Conservation (phyloP, 2,113 vertebrate genomes). For the Brachyhypopomus gauderio region DNA sequence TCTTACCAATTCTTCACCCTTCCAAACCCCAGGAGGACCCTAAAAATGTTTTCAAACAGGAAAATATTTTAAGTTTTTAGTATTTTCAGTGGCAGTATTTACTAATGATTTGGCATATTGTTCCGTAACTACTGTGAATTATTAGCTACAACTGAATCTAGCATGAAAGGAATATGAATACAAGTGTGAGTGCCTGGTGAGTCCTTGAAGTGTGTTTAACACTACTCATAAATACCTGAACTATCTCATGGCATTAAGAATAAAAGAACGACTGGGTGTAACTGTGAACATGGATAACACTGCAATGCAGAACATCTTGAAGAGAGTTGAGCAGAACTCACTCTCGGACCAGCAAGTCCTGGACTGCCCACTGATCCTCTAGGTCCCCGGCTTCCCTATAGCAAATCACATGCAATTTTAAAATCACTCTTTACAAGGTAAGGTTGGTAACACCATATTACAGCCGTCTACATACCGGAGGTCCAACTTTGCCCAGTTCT, state of each 20-base stretch:
- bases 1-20: slow-evolving; percentile 76
- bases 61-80: not conserved
- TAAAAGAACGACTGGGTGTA: not conserved
- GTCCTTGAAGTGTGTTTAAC: no score
- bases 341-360: slow-evolving; percentile 82
- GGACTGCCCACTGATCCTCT: slow-evolving; percentile 83
- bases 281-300: not conserved
- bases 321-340: slow-evolving; percentile 66
- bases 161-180: not conserved
- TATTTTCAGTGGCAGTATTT: no score
- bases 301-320: not conserved
- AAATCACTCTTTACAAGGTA: not conserved
- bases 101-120: no score
- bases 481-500: slow-evolving; percentile 88
- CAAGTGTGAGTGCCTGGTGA: not conserved
- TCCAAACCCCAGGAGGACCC: slow-evolving; percentile 73
- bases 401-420: slow-evolving; percentile 20
- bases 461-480: slow-evolving; percentile 79
- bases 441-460: not conserved
- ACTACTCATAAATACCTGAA: no score
- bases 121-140: no score
- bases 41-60: slow-evolving; percentile 42
- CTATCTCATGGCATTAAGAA: not conserved
- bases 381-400: slow-evolving; percentile 84
- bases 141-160: no score